A percentile compares a stretch with the other conserved stretches of the same genome.
These are phyloP conservation scores for Apamea epomidion DNA, from an alignment of 2,888 invertebrate species.

Conservation along the genomic window DNA sequence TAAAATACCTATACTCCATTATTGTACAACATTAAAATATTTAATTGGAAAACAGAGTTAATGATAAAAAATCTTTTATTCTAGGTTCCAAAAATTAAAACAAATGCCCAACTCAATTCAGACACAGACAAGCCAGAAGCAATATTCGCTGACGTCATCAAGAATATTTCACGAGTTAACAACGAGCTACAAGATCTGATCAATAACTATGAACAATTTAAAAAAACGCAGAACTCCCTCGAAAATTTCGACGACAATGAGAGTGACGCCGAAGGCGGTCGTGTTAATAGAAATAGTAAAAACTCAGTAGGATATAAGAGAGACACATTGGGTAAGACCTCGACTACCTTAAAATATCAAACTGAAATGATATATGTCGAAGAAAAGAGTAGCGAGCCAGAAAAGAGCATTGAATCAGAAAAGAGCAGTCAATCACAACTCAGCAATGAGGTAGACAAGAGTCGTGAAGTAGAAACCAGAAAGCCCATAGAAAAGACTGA, in stretches of 20 bases:
- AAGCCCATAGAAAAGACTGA: neutral
- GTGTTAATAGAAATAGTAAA: conserved; percentile 20
- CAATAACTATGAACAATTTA: conserved; percentile 76
- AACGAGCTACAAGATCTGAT: conserved; percentile 78
- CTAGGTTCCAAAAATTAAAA: conserved; percentile 55
- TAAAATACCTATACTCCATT: too few species aligned
- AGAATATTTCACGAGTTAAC: conserved; percentile 80
- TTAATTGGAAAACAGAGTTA: neutral
- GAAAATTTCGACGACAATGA: conserved; percentile 58
- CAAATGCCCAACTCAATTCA: conserved; percentile 11
- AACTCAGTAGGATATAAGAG: neutral
- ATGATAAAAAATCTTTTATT: conserved; percentile 7
- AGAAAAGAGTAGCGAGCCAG: neutral
- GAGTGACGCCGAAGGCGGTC: conserved; percentile 8
- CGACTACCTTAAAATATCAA: conserved; percentile 3
- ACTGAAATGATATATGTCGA: conserved; percentile 71
- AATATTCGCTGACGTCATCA: conserved; percentile 75
- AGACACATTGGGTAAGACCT: neutral
- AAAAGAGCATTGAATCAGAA: conserved; percentile 8
- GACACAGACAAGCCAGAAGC: conserved; percentile 57
- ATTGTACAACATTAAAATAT: neutral
- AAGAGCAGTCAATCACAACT: neutral
- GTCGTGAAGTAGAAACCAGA: neutral
- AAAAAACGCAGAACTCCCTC: conserved; percentile 73
- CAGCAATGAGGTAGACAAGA: conserved; percentile 21